These are phyloP conservation scores for Theretra japonica DNA, from an alignment of 2,888 invertebrate species.

Conservation along the genomic window DNA sequence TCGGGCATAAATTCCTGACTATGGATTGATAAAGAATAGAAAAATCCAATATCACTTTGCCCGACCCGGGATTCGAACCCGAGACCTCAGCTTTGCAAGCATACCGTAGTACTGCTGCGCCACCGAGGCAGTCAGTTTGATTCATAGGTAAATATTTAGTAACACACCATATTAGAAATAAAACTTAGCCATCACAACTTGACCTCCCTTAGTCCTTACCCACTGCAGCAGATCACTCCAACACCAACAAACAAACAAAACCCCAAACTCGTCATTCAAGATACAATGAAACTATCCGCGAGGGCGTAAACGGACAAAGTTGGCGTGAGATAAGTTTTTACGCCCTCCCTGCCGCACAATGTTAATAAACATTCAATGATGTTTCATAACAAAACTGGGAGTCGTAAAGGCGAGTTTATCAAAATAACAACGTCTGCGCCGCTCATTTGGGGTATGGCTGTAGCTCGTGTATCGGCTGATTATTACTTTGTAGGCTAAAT, in stretches of 20 bases:
- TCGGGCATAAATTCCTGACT: not conserved
- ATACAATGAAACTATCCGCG: not conserved
- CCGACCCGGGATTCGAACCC: too few relatives aligned
- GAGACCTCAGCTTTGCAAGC: not conserved
- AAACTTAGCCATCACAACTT: too few relatives aligned
- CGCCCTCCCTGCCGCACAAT: conserved; percentile 6
- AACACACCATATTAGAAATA: too few relatives aligned
- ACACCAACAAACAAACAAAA: not conserved
- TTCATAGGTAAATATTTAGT: too few relatives aligned
- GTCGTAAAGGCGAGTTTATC: conserved; percentile 32
- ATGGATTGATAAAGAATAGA: not conserved
- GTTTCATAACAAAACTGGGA: conserved; percentile 36
- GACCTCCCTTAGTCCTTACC: too few relatives aligned
- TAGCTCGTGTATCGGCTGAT: conserved; percentile 14
- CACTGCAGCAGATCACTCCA: not conserved
- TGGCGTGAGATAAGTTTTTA: conserved; percentile 9
- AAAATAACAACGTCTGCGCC: conserved; percentile 34
- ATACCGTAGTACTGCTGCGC: too few relatives aligned
- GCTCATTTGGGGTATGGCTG: conserved; percentile 29
- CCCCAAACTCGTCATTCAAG: not conserved
- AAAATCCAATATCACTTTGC: not conserved
- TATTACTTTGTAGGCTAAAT: conserved; percentile 24
- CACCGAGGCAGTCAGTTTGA: too few relatives aligned
- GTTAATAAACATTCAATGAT: conserved; percentile 36
- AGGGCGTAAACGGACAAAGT: not conserved